Base-by-base conservation (phyloP, 2,888 invertebrate species). In the Orthonychiurus folsomi region DNA sequence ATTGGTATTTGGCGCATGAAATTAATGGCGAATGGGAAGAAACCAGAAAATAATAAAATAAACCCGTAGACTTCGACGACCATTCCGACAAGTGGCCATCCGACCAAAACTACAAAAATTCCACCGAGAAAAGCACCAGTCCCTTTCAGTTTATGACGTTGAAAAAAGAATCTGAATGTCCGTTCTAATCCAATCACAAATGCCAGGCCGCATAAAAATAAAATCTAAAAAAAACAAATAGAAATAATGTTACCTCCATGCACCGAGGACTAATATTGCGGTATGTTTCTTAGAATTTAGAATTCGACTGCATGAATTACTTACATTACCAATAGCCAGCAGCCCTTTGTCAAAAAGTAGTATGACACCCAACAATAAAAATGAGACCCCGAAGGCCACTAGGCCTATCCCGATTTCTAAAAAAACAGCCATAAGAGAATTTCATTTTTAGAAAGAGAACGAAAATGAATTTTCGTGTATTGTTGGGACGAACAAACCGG, bases 301-400 rank as follows among this genome's bases (percentile, higher is more conserved):
- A 21, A 5, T 60, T 23, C 54, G 61, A 37, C 50, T 23, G 48
- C 50, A 54, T n/a, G 21, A 52, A 53, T 52, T 50, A 85, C 90
- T 87, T 83, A 97, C 97, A 84, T 99, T 99, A 77, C 99, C 99
- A 77, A 99, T 93, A n/a, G 97, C 97, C 63, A 99, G 80, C 63
- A 99, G 81, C 60, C 97, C 97, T 79, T 93, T 94, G 79, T 99
- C 99, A 78, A 99, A 96, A 61, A 99, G 80, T 64, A 99, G 80
- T 56, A 99, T 75, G 50, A 96, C 86, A 64, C 97, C 97, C 5
- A 99, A 83, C 74, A 97, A 92, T 5, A 99, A 83, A 78, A 99
- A 97, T 64, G 89, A 86, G 73, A 95, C 86, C 9, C 97, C 97
- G 79, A 99, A 96, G 2, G 93, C 93, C 2, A 95, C 91, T 59